These are phyloP conservation scores for Sylvia borin DNA, from an alignment of 2,797 vertebrate genomes.

Conservation along the genomic window DNA sequence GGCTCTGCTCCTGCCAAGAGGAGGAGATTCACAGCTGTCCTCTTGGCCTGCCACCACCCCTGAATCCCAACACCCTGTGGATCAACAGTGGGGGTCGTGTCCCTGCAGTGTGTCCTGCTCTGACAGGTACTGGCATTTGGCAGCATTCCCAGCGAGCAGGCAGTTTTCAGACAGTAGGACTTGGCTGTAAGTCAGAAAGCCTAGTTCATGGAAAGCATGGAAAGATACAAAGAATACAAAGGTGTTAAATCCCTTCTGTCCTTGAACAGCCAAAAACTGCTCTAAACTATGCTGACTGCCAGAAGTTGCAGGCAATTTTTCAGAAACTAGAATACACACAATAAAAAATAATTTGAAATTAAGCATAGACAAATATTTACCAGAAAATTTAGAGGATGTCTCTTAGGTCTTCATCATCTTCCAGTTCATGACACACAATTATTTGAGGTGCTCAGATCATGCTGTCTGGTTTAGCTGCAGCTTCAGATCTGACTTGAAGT, in stretches of 20 bases:
- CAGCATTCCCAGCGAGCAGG: background rate
- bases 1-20: background rate
- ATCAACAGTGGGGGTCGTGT: background rate
- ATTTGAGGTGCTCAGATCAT: background rate
- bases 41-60: background rate
- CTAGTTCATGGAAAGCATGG: background rate
- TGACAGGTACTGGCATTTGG: background rate
- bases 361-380: background rate
- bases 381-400: background rate
- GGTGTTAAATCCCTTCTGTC: background rate
- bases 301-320: background rate
- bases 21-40: slow-evolving; percentile 1
- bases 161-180: background rate
- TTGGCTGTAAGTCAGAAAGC: slow-evolving; percentile 26
- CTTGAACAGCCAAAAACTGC: background rate
- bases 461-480: background rate
- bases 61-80: background rate
- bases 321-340: background rate
- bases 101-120: background rate
- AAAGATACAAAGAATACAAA: background rate
- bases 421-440: background rate
- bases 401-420: background rate
- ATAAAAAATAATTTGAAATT: background rate
- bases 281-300: background rate
- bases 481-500: background rate